Conservation (phyloP, 2,113 vertebrate genomes). For the Sphyrna mokarran region DNA sequence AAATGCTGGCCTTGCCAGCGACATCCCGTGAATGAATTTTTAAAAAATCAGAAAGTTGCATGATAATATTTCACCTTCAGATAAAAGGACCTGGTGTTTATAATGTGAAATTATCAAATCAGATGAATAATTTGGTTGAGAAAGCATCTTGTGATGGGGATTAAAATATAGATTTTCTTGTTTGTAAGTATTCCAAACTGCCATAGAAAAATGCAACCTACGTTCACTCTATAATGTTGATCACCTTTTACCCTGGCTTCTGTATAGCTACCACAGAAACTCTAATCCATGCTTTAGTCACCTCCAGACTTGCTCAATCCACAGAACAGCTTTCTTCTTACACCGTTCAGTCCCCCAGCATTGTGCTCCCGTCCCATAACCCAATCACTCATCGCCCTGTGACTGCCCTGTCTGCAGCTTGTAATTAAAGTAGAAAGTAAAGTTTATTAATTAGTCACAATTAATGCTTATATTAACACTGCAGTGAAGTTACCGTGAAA, state of each 20-base stretch:
- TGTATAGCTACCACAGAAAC: background rate
- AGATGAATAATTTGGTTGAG: background rate
- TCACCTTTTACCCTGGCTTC: background rate
- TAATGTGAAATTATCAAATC: background rate
- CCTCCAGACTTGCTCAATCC: background rate
- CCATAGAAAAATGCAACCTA: background rate
- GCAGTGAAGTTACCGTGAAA: too few species aligned
- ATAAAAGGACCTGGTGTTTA: background rate
- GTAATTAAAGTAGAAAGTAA: too few species aligned
- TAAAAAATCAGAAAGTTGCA: background rate
- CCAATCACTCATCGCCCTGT: background rate
- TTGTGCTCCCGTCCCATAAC: background rate
- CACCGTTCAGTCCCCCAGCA: background rate
- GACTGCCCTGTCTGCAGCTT: too few species aligned
- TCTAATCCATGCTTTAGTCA: background rate
- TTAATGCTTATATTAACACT: too few species aligned
- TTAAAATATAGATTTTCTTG: background rate
- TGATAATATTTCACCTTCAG: background rate
- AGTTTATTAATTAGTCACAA: too few species aligned
- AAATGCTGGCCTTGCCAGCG: too few species aligned
- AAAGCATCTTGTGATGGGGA: background rate
- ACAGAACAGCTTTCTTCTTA: background rate
- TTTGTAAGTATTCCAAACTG: background rate
- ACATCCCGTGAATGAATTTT: too few species aligned
- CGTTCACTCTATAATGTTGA: background rate